These are phyloP conservation scores for Bombylius major DNA, from an alignment of 2,888 invertebrate species.

Conservation along the genomic window DNA sequence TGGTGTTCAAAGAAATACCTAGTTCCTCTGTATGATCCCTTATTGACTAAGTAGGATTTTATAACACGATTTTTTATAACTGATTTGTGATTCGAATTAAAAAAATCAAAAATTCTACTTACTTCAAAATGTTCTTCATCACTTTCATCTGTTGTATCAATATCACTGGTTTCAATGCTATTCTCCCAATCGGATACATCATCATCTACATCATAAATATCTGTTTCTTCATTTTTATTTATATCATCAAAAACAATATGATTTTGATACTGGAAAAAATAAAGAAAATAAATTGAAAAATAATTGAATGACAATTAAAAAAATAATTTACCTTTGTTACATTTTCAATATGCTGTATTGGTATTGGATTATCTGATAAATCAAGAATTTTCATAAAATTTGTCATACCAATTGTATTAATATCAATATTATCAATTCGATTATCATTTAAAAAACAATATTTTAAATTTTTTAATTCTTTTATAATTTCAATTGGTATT, in stretches of 20 bases:
- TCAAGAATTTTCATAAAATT: constrained; percentile 42
- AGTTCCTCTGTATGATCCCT: no score
- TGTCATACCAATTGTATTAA: constrained; percentile 16
- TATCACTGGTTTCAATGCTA: constrained; percentile 46
- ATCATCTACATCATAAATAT: constrained; percentile 12
- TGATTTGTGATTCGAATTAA: no score
- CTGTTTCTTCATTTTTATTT: background rate
- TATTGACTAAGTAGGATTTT: no score
- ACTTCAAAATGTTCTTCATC: constrained; percentile 45
- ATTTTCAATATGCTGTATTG: constrained; percentile 8
- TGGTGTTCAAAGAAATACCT: no score
- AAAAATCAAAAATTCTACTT: constrained; percentile 5
- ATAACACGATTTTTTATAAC: no score
- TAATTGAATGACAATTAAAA: no score
- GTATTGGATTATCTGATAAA: constrained; percentile 40
- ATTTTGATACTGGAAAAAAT: background rate
- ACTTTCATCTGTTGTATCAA: constrained; percentile 48
- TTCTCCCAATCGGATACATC: constrained; percentile 49
- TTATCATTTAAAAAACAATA: constrained; percentile 44
- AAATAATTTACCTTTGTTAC: constrained; percentile 4
- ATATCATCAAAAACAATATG: constrained; percentile 3
- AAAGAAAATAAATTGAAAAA: background rate
- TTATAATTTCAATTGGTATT: constrained; percentile 38
- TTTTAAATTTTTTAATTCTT: constrained; percentile 39
- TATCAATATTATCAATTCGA: constrained; percentile 8